Conservation (phyloP, 2,113 vertebrate species). For the Oriolus oriolus region DNA sequence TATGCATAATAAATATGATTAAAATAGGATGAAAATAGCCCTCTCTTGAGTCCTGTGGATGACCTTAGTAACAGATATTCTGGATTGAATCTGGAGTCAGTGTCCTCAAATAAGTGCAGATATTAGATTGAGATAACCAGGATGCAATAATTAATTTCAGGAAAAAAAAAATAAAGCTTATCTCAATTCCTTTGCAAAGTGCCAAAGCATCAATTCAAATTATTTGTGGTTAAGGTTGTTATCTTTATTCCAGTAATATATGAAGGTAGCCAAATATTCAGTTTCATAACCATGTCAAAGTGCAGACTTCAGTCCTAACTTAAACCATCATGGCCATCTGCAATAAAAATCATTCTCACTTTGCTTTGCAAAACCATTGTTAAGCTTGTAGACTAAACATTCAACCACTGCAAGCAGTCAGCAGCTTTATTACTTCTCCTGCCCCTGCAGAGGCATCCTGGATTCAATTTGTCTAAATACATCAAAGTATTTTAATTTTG, state of each 20-base stretch:
- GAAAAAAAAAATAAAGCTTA: not conserved
- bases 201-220: conserved; percentile 41
- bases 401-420: conserved; percentile 63
- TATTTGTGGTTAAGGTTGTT: conserved; percentile 47
- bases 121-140: not conserved
- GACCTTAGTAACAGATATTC: not conserved
- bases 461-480: conserved; percentile 72
- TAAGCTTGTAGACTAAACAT: conserved; percentile 75
- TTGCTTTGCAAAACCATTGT: conserved; percentile 52
- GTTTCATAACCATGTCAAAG: conserved; percentile 48
- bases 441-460: conserved; percentile 61
- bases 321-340: conserved; percentile 64
- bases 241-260: conserved; percentile 55
- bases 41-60: not conserved
- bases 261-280: conserved; percentile 46
- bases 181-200: conserved; percentile 32
- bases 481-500: conserved; percentile 73
- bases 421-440: conserved; percentile 67
- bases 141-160: not conserved
- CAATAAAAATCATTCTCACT: conserved; percentile 66
- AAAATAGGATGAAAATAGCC: not conserved
- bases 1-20: not conserved
- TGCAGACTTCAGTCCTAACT: conserved; percentile 44
- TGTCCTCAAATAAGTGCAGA: not conserved
- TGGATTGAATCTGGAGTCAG: not conserved